Evolutionary conservation across 1,140 invertebrate species (phyloP), one percentile per base, ranked within the genome.

Genomic region (Drosophila mauritiana): DNA sequence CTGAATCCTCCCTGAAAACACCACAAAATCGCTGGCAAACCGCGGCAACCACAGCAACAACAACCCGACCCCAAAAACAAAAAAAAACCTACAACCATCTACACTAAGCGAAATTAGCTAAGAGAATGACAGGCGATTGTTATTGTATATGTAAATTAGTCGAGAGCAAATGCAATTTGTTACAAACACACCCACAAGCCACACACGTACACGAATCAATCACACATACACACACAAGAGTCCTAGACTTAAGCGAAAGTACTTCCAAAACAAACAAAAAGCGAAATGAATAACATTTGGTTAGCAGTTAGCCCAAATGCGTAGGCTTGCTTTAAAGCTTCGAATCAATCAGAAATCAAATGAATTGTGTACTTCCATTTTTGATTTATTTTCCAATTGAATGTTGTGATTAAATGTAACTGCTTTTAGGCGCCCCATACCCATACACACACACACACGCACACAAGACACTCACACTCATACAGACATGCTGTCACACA

Each of bases 61-160:
- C 69, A 88, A 68, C 70, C 70, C 42, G 49, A 68, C 59, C 59
- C 58, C 31, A 10, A 31, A 31, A 10, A 31, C 20, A 8, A 36
- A 52, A 46, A 42, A 48, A 63, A 72, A 57, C 61, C 56, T 73
- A 51, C 62, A 54, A 73, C 37, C 46, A 61, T 36, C 40, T 53
- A 85, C 78, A 73, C 78, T 80, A 74, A 80, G 65, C 73, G 65
- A 70, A 57, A 58, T 39, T 79, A 86, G 76, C 53, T 84, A 57
- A 83, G 64, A 55, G 77, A 70, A 68, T 70, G 55, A 88, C 56
- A 70, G 63, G 61, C 63, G 78, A 72, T 68, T 84, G 79, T 82
- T 84, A 82, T n/a, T 82, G 75, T 88, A 88, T 73, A 76, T 88
- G 84, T 88, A 88, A 88, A 88, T 83, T 88, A 88, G 83, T 51